Evolutionary conservation across 2,888 invertebrate genomes (phyloP), one percentile per base, ranked within the genome.

Genomic region (Drosophila anomelani): DNA sequence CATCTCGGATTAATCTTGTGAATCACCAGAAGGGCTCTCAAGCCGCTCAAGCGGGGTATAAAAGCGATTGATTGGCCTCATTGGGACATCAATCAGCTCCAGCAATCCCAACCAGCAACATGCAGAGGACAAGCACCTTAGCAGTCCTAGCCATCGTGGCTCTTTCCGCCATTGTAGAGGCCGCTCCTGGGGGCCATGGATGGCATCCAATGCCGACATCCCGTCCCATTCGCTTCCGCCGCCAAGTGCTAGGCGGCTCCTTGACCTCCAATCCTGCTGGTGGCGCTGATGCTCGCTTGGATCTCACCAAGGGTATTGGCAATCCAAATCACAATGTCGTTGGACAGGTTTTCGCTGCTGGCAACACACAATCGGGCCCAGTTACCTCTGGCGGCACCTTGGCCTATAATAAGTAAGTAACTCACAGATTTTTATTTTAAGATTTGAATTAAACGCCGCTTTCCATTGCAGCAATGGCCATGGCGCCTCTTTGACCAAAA

Each of bases 301-400:
- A 80, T 6, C 76, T 91, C 1, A 76, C 81, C 63, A 79, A 89
- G 29, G 91, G 72, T 6, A 77, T 91, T 58, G 91, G 91, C 5
- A 81, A 64, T 34, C 91, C 90, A 5, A 71, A 90, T 2, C 91
- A 91, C 78, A 91, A 91, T 76, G 34, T 91, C 1, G 78, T 83
- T 29, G 91, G 82, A 10, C 81, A 78, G 26, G 83, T 78, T 4
- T 86, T 89, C 39, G 86, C 86, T 0, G 82, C 89, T 0, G 86
- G 86, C 54, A 86, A 86, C 39, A 86, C 86, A 0, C 58, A 73
- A 5, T 47, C 59, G 1, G 88, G 88, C 15, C 89, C 86, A 0
- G 76, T 87, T 0, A 87, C 89, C 47, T 75, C 82, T 6, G 86
- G 89, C 0, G 85, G 87, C n/a, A 60, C 73, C 10, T 7, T 84